Conservation (phyloP, 2,888 invertebrate genomes). For the Cantharis lateralis region DNA sequence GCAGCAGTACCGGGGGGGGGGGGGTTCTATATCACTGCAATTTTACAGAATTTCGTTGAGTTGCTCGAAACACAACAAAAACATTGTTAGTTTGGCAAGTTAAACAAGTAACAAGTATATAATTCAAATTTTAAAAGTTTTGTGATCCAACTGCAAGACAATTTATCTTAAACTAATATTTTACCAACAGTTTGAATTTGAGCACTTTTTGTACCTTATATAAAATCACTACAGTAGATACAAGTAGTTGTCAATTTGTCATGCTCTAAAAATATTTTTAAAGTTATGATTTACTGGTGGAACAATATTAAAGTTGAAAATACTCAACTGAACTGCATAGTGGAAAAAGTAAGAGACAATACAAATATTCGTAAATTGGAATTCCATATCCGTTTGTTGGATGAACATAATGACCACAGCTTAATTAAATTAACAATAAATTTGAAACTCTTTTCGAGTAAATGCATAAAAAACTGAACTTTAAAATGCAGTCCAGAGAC, state of each 20-base stretch:
- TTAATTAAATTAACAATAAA: too few species aligned
- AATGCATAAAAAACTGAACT: not conserved
- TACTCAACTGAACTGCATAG: not conserved
- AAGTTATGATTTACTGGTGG: not conserved
- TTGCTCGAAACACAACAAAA: not conserved
- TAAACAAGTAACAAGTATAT: not conserved
- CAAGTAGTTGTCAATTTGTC: not conserved
- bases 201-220: not conserved
- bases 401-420: too few species aligned
- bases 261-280: not conserved
- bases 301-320: not conserved
- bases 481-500: not conserved
- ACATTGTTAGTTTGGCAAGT: not conserved
- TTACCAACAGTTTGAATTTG: too few species aligned
- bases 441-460: not conserved
- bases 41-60: too few species aligned
- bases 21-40: too few species aligned
- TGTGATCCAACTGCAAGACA: not conserved
- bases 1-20: too few species aligned
- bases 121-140: not conserved
- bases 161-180: not conserved
- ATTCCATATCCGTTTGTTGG: too few species aligned
- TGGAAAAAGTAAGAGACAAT: not conserved
- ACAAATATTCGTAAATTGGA: not conserved
- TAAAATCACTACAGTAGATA: not conserved